A percentile compares a stretch with the other conserved stretches of the same genome.
These are phyloP conservation scores for Urocynchramus pylzowi DNA, from an alignment of 2,113 vertebrate species.

Conservation along the genomic window DNA sequence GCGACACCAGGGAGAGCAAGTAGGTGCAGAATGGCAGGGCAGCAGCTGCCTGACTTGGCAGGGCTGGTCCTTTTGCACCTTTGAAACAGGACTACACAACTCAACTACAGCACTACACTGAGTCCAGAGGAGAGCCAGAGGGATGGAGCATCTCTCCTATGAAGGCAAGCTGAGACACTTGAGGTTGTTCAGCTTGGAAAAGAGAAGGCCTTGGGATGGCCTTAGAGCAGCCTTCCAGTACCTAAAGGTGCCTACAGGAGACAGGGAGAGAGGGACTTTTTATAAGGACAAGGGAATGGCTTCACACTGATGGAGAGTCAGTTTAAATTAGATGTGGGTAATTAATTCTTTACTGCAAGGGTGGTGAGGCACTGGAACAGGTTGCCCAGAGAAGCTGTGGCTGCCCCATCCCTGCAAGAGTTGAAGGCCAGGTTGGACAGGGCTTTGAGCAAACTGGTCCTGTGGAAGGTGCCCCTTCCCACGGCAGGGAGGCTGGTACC, in stretches of 20 bases:
- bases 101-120: too few relatives aligned
- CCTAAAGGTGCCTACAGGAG: neutral
- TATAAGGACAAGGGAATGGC: neutral
- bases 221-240: neutral
- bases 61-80: neutral
- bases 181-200: neutral
- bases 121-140: neutral
- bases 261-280: neutral
- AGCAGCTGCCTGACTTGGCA: neutral
- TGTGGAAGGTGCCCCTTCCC: neutral
- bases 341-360: neutral
- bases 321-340: neutral
- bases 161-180: neutral
- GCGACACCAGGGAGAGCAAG: neutral
- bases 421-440: rapidly evolving
- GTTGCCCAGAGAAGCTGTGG: neutral
- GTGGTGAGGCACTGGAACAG: neutral
- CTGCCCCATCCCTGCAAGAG: neutral
- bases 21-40: neutral
- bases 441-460: neutral
- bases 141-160: neutral
- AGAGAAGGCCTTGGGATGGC: neutral
- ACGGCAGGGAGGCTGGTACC: neutral
- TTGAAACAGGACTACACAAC: neutral
- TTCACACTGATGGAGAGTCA: neutral